Evolutionary conservation across 2,113 vertebrate genomes (phyloP), one percentile per base, ranked within the genome.

Genomic region (Heloderma charlesbogerti): DNA sequence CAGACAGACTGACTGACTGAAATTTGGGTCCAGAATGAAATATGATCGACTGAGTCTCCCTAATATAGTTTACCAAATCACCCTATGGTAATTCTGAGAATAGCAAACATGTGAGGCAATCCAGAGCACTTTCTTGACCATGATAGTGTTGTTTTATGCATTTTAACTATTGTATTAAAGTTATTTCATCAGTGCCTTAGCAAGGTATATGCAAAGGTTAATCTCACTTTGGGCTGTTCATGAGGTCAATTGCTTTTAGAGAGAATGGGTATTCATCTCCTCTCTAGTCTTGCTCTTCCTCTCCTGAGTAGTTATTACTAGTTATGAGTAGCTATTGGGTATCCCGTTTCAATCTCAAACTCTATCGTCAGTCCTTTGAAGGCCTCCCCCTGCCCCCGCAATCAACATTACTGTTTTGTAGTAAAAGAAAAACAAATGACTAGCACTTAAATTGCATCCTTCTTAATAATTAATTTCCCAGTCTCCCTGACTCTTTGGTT

Each of bases 391-490:
- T 8, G 8, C 48, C 48, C 63, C 29, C n/a, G 51, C 89, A 89
- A 89, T 45, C 74, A 6, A 48, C 66, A 51, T 51, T 82, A 91
- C 51, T 88, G 78, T 48, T 77, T 66, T 84, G 37, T 88, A 84
- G 57, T 18, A 91, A 63, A 91, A 89, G 71, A 92, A 84, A 29
- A 27, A 91, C 40, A 78, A 57, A 81, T 84, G 57, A 77, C 1
- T 7, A 60, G 16, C 63, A 80, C 34, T 86, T 86, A 60, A 87
- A 82, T 43, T 63, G 1, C 37, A 25, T 43, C 45, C 67, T 86
- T 92, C 81, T 85, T 91, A 93, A 67, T 89, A 16, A 71, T 82
- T 92, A 8, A 82, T 93, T 84, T 81, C 60, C 72, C n/a, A 89
- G 74, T 85, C 87, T 88, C 79, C 78, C 20, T 72, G 72, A 89